phyloP scores from a whole-genome alignment of 2,888 invertebrate genomes.

The Zele albiditarsus region DNA sequence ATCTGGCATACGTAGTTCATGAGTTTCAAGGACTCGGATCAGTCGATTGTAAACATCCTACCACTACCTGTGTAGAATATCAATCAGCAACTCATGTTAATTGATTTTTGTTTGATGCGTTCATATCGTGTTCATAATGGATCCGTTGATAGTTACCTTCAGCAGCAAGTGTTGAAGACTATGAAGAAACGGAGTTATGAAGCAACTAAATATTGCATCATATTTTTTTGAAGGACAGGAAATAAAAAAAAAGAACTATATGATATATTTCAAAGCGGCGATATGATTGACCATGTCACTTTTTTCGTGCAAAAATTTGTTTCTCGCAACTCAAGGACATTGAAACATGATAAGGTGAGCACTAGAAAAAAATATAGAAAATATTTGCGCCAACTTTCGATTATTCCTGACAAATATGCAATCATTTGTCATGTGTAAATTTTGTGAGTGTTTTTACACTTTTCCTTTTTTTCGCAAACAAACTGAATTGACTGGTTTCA shows the following conservation, averaged over 20 bases:
- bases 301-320: not conserved
- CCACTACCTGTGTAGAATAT: slow-evolving; percentile 40
- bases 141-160: not conserved
- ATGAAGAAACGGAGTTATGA: not conserved
- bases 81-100: slow-evolving; percentile 48
- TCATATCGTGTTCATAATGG: not conserved
- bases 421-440: not conserved
- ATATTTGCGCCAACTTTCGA: not conserved
- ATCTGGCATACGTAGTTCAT: not conserved
- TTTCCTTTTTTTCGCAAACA: not conserved
- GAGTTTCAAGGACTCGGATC: slow-evolving; percentile 24
- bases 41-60: not conserved
- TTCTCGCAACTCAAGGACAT: not conserved
- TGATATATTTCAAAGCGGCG: not conserved
- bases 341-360: not conserved
- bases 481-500: no score
- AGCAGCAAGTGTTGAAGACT: not conserved
- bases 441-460: not conserved
- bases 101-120: slow-evolving; percentile 21
- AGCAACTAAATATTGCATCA: not conserved
- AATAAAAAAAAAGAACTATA: not conserved
- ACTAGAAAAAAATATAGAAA: not conserved
- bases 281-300: not conserved
- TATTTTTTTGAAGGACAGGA: not conserved
- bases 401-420: slow-evolving; percentile 4